A percentile compares a stretch with the other conserved stretches of the same genome.
Conservation (phyloP, 2,888 invertebrate species). For the Spisula subtruncata region DNA sequence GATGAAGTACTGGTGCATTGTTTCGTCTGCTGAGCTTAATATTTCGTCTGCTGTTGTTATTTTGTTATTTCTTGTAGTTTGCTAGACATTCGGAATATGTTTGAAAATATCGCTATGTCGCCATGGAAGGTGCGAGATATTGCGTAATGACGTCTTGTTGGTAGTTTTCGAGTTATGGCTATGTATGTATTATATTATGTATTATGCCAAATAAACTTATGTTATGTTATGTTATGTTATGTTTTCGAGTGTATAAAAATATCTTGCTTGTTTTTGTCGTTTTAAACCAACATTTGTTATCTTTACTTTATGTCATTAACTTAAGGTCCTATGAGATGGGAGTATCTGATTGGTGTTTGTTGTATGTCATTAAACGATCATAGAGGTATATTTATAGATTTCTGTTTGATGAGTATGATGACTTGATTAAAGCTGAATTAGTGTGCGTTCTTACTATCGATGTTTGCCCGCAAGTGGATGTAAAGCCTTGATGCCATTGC, state of each 20-base stretch:
- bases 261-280: neutral
- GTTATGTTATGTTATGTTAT: too few species aligned
- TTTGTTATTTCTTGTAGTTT: too few species aligned
- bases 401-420: too few species aligned
- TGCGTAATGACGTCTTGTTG: neutral
- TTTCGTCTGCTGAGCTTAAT: neutral
- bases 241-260: too few species aligned
- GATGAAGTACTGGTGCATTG: neutral
- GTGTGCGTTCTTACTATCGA: too few species aligned
- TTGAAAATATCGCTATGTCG: neutral
- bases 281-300: neutral
- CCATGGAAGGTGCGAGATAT: neutral
- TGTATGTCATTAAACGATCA: neutral
- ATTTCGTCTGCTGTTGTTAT: neutral
- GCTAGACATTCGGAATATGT: neutral
- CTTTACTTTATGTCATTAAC: conserved; percentile 6
- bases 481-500: too few species aligned
- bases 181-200: too few species aligned
- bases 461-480: too few species aligned
- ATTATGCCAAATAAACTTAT: too few species aligned
- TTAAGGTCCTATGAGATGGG: neutral
- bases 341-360: neutral
- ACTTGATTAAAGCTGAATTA: too few species aligned
- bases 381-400: too few species aligned
- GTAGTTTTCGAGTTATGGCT: neutral